phyloP scores from a whole-genome alignment of 2,888 invertebrate genomes.

The Xestia xanthographa region DNA sequence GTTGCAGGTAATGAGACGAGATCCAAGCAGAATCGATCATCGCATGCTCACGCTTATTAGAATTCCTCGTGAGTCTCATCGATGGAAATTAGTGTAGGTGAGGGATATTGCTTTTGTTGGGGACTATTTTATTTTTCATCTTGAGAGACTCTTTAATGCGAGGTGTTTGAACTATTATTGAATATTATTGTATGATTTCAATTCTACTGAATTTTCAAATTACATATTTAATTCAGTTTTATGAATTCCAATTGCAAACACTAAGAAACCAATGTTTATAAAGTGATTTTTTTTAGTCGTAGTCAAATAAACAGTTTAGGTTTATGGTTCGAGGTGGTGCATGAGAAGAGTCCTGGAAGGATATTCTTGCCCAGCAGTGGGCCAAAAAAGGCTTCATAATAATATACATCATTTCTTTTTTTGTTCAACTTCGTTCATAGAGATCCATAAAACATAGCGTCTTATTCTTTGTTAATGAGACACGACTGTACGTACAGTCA shows the following conservation, averaged over 20 bases:
- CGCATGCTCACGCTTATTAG: conserved; percentile 71
- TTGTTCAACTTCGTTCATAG: conserved; percentile 3
- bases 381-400: neutral
- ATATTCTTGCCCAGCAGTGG: neutral
- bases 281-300: neutral
- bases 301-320: neutral
- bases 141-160: neutral
- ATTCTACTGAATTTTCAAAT: neutral
- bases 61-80: conserved; percentile 65
- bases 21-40: conserved; percentile 76
- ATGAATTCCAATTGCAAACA: neutral
- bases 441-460: conserved; percentile 26
- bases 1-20: conserved; percentile 75
- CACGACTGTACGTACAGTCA: conserved; percentile 18
- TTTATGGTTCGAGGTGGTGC: neutral
- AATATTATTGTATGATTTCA: neutral
- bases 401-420: neutral
- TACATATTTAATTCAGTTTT: neutral
- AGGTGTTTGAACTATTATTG: neutral
- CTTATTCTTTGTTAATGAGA: conserved; percentile 60
- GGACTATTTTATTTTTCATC: conserved; percentile 29
- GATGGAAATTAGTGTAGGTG: conserved; percentile 62
- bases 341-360: neutral
- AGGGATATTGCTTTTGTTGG: conserved; percentile 44
- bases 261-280: neutral